Base-by-base conservation (phyloP, 2,113 vertebrate genomes). In the Peucedramus taeniatus region DNA sequence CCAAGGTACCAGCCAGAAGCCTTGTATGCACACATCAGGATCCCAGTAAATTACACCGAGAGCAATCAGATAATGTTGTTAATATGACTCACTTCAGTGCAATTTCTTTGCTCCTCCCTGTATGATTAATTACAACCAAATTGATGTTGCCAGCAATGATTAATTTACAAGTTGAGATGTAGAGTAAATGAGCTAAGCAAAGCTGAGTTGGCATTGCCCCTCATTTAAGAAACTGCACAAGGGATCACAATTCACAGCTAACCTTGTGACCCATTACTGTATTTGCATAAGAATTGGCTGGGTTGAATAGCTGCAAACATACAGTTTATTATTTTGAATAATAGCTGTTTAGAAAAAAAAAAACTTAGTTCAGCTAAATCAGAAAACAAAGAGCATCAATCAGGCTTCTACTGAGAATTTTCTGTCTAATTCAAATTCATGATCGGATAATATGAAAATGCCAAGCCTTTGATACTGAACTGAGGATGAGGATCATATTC, bases 51-150 rank as follows among this genome's bases (percentile, higher is more conserved):
- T 97, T 97, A 97, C 72, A 97, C 78, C 39, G 83, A 97, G 81
- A 97, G 84, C 93, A 97, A 97, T 98, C 97, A 97, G 97, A 97
- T 96, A 97, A 96, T 42, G 30, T 80, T 97, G 96, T 95, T 98
- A 98, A 97, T 96, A 92, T 79, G 92, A 94, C 90, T 97, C 97
- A 97, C 84, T 98, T 97, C 97, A 96, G 44, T 82, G 86, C 65
- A 92, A 96, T 97, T 97, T 93, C 94, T 94, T 96, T 96, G 87
- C 96, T 97, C 94, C 96, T 97, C 97, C 97, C 93, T 96, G 79
- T 96, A 96, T 98, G 98, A 98, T 98, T 98, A 98, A 98, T 98
- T 98, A 97, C 96, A 97, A 93, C 82, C 83, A 98, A 98, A 98
- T 96, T 98, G 97, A 97, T 98, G 96, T 97, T 98, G 97, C 96